These are phyloP conservation scores for Perca flavescens DNA, from an alignment of 2,113 vertebrate genomes.

Conservation along the genomic window DNA sequence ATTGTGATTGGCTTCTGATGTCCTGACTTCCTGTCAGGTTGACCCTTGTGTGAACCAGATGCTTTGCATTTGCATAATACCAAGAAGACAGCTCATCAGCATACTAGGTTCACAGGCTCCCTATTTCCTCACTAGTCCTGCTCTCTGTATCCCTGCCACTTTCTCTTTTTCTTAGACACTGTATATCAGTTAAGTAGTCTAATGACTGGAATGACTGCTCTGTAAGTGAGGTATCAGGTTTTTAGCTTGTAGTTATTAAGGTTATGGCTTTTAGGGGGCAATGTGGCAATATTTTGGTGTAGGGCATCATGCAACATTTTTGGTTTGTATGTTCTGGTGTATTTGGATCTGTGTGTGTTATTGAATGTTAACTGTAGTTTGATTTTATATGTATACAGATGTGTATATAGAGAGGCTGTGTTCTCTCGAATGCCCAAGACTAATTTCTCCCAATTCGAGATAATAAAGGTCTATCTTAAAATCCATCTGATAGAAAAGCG, in stretches of 20 bases:
- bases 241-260: background rate
- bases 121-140: slow-evolving; percentile 15
- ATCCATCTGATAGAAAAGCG: background rate
- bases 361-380: no score
- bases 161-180: background rate
- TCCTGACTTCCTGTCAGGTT: slow-evolving; percentile 70
- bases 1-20: slow-evolving; percentile 59
- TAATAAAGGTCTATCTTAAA: no score
- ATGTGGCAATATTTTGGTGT: no score
- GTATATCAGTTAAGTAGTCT: background rate
- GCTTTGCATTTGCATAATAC: slow-evolving; percentile 77
- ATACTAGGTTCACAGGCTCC: slow-evolving; percentile 46
- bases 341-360: no score
- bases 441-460: no score
- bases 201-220: background rate
- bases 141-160: slow-evolving; percentile 18
- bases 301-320: no score
- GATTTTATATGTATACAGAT: no score
- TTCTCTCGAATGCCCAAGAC: no score
- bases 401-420: no score
- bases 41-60: slow-evolving; percentile 75
- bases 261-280: no score
- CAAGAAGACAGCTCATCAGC: slow-evolving; percentile 75
- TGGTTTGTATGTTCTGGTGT: no score
- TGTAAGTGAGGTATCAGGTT: background rate